phyloP scores from a whole-genome alignment of 2,113 vertebrate species.

The Sphyrna mokarran region DNA sequence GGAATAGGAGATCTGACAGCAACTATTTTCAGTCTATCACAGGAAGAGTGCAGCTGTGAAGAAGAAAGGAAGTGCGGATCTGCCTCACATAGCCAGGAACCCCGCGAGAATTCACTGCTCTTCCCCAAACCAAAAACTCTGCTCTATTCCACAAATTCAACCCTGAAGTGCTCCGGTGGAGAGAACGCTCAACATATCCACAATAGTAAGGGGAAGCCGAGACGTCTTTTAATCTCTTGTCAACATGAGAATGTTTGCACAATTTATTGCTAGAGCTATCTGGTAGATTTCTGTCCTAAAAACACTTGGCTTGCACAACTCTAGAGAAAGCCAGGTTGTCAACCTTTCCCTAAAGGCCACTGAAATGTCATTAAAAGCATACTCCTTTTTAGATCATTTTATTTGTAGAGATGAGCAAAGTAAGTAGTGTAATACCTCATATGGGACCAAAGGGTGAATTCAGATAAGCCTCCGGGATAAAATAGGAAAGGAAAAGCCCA shows the following conservation, averaged over 20 bases:
- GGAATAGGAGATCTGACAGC: background rate
- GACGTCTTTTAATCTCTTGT: background rate
- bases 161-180: background rate
- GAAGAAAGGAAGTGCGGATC: background rate
- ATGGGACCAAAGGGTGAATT: background rate
- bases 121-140: background rate
- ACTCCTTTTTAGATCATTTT: background rate
- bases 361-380: background rate
- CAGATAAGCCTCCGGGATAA: background rate
- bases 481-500: background rate
- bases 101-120: background rate
- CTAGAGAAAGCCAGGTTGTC: background rate
- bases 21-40: background rate
- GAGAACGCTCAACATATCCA: background rate
- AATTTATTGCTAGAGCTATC: background rate
- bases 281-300: background rate
- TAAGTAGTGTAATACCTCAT: background rate
- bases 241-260: conserved; percentile 1
- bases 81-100: background rate
- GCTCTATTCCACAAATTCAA: background rate
- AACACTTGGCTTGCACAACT: background rate
- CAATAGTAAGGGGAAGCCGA: background rate
- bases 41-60: background rate
- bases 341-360: background rate
- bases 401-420: background rate